Percentiles rank a stretch among this genome's conserved stretches.
Conservation (phyloP, 2,888 invertebrate species). For the Byasa hedistus region DNA sequence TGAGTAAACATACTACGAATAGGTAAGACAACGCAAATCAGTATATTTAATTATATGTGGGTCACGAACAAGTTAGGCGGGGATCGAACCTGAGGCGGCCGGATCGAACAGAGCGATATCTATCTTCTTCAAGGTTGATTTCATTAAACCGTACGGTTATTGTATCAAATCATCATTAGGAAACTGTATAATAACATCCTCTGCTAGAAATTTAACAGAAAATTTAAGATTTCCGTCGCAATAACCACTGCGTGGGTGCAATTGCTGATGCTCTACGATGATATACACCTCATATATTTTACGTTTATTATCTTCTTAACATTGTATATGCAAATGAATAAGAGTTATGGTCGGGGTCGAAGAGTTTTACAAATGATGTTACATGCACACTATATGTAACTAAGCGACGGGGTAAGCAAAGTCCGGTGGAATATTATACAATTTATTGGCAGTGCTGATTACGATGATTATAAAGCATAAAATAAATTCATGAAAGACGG, state of each 20-base stretch:
- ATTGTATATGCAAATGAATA: not conserved
- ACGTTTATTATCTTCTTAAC: not conserved
- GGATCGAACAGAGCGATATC: too few species aligned
- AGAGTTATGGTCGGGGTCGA: not conserved
- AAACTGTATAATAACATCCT: not conserved
- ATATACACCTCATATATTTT: not conserved
- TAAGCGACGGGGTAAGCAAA: too few species aligned
- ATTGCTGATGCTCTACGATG: not conserved
- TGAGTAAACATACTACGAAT: too few species aligned
- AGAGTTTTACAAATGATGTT: not conserved
- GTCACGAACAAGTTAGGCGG: too few species aligned
- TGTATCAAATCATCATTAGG: not conserved
- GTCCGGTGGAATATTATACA: too few species aligned
- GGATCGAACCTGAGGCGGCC: too few species aligned
- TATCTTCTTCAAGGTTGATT: too few species aligned
- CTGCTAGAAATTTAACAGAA: not conserved
- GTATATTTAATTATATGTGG: too few species aligned
- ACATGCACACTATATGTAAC: not conserved
- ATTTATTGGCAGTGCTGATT: too few species aligned
- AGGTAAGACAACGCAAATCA: too few species aligned
- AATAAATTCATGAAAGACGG: too few species aligned
- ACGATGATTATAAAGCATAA: too few species aligned
- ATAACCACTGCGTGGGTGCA: not conserved
- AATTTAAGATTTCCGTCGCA: slow-evolving; percentile 5
- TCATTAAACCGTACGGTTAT: not conserved